Conservation (phyloP, 2,113 vertebrate species). For the Ceuthmochares aereus region DNA sequence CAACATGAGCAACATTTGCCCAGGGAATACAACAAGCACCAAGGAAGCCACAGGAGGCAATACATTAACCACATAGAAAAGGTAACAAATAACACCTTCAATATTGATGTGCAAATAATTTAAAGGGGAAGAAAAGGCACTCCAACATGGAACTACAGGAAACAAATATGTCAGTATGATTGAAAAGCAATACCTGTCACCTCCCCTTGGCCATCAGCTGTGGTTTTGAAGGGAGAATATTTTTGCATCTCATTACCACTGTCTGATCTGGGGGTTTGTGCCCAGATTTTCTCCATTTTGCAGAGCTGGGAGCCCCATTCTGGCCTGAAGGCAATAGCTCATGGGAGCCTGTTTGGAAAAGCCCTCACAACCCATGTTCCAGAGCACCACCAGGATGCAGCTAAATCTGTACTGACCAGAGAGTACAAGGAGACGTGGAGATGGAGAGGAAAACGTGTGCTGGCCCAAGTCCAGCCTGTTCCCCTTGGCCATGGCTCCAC, state of each 20-base stretch:
- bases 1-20: neutral
- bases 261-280: neutral
- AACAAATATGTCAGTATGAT: accelerated
- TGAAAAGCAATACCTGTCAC: neutral
- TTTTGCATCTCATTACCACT: neutral
- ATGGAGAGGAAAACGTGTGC: neutral
- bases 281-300: neutral
- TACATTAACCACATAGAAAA: neutral
- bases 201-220: neutral
- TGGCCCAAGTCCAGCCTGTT: neutral
- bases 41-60: neutral
- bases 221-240: neutral
- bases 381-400: neutral
- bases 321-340: neutral
- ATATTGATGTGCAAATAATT: neutral
- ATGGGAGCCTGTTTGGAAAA: neutral
- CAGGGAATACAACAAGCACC: neutral
- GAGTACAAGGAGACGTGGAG: accelerated
- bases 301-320: neutral
- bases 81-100: neutral
- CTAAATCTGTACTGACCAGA: accelerated
- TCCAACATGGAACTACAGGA: neutral
- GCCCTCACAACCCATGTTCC: neutral
- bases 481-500: neutral
- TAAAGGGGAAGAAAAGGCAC: neutral